Evolutionary conservation across 2,888 invertebrate species (phyloP).

Genomic region (Troides oblongomaculatus): DNA sequence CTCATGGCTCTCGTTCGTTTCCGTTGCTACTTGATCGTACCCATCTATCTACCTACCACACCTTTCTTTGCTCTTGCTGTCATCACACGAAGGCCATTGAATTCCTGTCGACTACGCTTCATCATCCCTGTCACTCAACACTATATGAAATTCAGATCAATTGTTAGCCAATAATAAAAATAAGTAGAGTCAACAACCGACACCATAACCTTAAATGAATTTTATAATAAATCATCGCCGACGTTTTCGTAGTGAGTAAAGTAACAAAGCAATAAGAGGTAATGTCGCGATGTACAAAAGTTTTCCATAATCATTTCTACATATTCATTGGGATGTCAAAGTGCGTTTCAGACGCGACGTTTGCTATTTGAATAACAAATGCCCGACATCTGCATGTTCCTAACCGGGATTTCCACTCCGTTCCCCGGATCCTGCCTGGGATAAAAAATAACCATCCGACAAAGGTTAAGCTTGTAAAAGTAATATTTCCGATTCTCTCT

Average conservation of each 20-base stretch:
- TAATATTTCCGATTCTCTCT: constrained; percentile 20
- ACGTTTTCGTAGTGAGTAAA: constrained; percentile 26
- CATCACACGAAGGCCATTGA: too few relatives aligned
- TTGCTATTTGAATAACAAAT: constrained; percentile 78
- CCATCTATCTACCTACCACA: too few relatives aligned
- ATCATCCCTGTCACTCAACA: too few relatives aligned
- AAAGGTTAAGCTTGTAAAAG: constrained; percentile 27
- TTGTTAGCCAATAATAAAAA: too few relatives aligned
- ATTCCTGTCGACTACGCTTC: too few relatives aligned
- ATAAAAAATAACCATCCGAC: constrained; percentile 34
- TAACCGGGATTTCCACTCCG: constrained; percentile 53
- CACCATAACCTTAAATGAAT: background rate
- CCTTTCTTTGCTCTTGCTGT: too few relatives aligned
- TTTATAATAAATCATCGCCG: constrained; percentile 29
- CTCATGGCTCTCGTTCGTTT: too few relatives aligned
- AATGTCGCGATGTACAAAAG: constrained; percentile 56
- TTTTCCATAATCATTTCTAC: constrained; percentile 76
- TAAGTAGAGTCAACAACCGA: background rate
- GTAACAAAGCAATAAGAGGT: constrained; percentile 31
- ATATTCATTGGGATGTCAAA: constrained; percentile 73
- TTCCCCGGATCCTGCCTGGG: constrained; percentile 52
- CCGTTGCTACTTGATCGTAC: too few relatives aligned
- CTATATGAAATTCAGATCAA: too few relatives aligned
- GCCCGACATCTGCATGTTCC: constrained; percentile 71
- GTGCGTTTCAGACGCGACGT: constrained; percentile 72